Evolutionary conservation across 37 sponge, comb jelly and placozoan species (phyloP), one percentile per base, ranked within the genome.

Genomic region (Mnemiopsis leidyi): DNA sequence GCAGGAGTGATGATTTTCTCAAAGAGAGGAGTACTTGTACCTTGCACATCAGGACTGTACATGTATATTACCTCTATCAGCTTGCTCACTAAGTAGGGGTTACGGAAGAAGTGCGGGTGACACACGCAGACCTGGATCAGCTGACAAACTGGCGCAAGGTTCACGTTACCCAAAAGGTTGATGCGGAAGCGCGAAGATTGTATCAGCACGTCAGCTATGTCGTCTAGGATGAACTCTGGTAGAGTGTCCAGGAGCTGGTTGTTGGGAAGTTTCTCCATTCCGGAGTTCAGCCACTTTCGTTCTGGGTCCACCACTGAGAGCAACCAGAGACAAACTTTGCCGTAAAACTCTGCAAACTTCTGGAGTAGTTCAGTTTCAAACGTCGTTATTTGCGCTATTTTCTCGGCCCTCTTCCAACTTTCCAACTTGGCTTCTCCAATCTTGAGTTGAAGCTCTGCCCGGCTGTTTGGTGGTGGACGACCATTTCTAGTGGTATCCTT

Each of bases 71-170:
- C 98, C 93, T 98, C 99, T 0, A 97, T 88, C 23, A 97, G 93
- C 71, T 98, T 98, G 40, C 97, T 94, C 5, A 94, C 82, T 0
- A 98, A 92, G 69, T 98, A 98, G 38, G 99, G 99, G 73, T 96
- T 97, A 32, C 68, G 92, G 93, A 97, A 68, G 93, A 95, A 95
- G 25, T 68, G 38, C 5, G 93, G 76, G 40, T 92, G 93, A 40
- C 92, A 93, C 25, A 92, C 92, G 75, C 76, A 71, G 21, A 61
- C 30, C 73, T 93, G 92, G 40, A 48, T 79, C 5, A 94, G 77
- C 24, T 92, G 68, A 26, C 92, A 90, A 0, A 69, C 36, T 32
- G 28, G 40, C 1, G 21, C 32, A 32, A 94, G 18, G n/a, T 73
- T 36, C 25, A 69, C 2, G 38, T 79, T 34, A 0, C 30, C 35